Base-by-base conservation (phyloP, 2,888 invertebrate species). In the Aporophyla lueneburgensis region DNA sequence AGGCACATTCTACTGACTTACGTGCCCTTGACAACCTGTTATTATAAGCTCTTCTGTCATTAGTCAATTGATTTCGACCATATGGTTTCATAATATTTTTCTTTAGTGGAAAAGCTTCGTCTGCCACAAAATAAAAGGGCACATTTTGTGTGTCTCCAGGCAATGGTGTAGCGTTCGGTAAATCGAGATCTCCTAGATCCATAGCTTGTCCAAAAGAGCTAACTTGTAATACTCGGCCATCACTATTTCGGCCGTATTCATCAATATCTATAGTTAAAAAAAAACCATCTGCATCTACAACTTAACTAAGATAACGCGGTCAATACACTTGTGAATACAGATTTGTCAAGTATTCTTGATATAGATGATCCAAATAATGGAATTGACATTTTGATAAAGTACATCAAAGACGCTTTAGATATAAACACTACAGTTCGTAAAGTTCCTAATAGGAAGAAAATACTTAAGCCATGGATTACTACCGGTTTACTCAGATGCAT, bases 171-270 rank as follows among this genome's bases (percentile, higher is more conserved):
- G 49, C 76, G 76, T 85, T 24, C 51, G 85, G 83, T 80, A 78
- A 76, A 80, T 78, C 21, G 21, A 81, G 78, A 21, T 83, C 65
- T 5, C 58, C 80, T 65, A n/a, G 67, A 33, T 82, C 62, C 79
- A 84, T 78, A 63, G 79, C 74, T 85, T 86, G 83, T 71, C 84
- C 80, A 69, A 87, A 69, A 63, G 69, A 12, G 46, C 84, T 86
- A 61, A 63, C 81, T 85, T 86, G 77, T 40, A 85, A 87, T 79
- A 59, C 83, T 27, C 86, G 83, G 40, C 87, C 84, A 51, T 88
- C 87, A 81, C 88, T 85, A 72, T 87, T 85, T 72, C 87, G 59
- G n/a, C 86, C 88, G 70, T 85, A 86, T 82, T 84, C 81, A 46
- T 86, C 89, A 71, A 85, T 69, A 81, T 87, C 87, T 82, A 86